Percentiles rank a stretch among this genome's conserved stretches.
These are phyloP conservation scores for Mormyrops attenuatus DNA, from an alignment of 2,797 vertebrate genomes.

Conservation along the genomic window DNA sequence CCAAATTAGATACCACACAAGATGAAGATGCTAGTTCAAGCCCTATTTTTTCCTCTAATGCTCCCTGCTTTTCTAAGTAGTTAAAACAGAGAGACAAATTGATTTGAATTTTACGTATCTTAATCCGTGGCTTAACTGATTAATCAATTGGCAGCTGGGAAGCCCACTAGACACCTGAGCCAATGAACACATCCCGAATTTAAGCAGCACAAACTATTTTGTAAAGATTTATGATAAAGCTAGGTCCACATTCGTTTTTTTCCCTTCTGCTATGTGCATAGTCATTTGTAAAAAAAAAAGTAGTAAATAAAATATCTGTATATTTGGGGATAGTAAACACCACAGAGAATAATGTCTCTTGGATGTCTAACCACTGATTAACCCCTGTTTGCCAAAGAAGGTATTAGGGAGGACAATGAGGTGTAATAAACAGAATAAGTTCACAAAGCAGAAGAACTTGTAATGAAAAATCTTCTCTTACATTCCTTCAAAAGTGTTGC, in stretches of 20 bases:
- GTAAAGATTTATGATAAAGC: neutral
- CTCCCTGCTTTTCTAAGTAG: neutral
- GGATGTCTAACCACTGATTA: neutral
- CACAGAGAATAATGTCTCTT: neutral
- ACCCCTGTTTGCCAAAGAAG: neutral
- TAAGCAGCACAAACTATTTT: neutral
- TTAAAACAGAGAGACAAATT: neutral
- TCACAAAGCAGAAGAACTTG: neutral
- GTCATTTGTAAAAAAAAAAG: neutral
- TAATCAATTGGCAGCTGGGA: neutral
- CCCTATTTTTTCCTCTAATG: neutral
- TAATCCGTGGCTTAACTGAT: neutral
- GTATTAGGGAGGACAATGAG: neutral
- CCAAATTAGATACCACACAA: conserved; percentile 1
- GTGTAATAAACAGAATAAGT: neutral
- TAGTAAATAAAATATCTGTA: neutral
- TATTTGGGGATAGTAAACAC: neutral
- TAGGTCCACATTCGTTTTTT: neutral
- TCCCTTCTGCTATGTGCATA: neutral
- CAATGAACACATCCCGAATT: neutral
- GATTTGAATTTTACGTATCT: neutral
- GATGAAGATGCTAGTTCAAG: neutral
- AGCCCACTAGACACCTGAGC: neutral
- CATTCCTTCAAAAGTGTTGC: neutral
- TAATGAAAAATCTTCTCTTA: neutral